These are phyloP conservation scores for Cyclophora punctaria DNA, from an alignment of 2,888 invertebrate genomes.

Conservation along the genomic window DNA sequence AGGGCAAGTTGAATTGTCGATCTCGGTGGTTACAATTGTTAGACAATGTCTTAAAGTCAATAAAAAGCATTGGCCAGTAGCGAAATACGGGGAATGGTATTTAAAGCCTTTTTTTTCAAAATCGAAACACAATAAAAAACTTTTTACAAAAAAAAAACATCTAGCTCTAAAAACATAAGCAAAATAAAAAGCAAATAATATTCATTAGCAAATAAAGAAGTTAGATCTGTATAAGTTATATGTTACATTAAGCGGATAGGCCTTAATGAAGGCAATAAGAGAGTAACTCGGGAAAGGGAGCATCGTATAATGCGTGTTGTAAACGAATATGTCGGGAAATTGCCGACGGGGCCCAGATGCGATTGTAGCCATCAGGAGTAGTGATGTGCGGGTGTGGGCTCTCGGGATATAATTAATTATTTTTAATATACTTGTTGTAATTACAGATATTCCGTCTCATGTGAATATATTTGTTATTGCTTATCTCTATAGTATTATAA, in stretches of 20 bases:
- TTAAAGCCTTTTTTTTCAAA: no score
- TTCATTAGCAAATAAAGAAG: slow-evolving; percentile 13
- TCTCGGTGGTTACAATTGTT: no score
- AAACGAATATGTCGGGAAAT: slow-evolving; percentile 73
- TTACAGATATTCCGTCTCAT: not conserved
- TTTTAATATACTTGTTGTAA: not conserved
- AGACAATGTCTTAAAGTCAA: no score
- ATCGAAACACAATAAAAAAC: no score
- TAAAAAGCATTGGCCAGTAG: no score
- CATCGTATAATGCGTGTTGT: slow-evolving; percentile 63
- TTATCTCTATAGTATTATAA: not conserved
- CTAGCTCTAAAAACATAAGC: no score
- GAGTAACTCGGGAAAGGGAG: slow-evolving; percentile 59
- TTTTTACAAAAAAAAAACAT: no score
- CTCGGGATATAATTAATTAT: not conserved
- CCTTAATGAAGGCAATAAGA: slow-evolving; percentile 67
- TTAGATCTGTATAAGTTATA: slow-evolving; percentile 30
- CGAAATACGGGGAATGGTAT: no score
- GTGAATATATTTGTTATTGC: not conserved
- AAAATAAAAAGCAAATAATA: no score
- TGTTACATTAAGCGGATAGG: slow-evolving; percentile 49
- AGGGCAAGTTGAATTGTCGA: no score
- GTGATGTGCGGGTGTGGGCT: slow-evolving; percentile 5
- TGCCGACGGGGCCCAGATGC: slow-evolving; percentile 62
- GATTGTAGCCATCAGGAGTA: slow-evolving; percentile 32